phyloP scores from a whole-genome alignment of 1,140 invertebrate species.

The Oncopodura yosiiana region DNA sequence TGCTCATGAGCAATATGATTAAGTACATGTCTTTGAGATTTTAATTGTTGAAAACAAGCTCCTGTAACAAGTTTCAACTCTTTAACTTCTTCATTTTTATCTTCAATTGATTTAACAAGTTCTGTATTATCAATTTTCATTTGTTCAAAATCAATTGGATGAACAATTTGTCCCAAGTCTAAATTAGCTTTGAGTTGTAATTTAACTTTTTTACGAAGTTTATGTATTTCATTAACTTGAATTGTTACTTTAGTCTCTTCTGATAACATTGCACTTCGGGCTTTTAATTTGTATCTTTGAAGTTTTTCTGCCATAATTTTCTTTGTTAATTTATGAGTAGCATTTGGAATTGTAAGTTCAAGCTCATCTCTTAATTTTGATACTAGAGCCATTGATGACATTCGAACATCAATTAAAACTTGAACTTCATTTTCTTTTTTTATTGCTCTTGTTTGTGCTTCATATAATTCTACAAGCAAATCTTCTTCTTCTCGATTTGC shows the following conservation, averaged over 20 bases:
- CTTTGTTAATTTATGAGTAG: slow-evolving; percentile 13
- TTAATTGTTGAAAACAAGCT: slow-evolving; percentile 7
- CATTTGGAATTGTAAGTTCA: neutral
- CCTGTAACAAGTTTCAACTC: neutral
- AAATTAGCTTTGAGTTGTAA: slow-evolving; percentile 8
- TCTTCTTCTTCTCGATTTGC: slow-evolving; percentile 18
- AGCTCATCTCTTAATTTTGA: slow-evolving; percentile 1
- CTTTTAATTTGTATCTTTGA: slow-evolving; percentile 3
- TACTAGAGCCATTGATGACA: slow-evolving; percentile 9
- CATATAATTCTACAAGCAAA: slow-evolving; percentile 8
- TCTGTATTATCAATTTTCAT: slow-evolving; percentile 6
- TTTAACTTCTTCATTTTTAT: no score
- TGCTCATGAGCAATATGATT: neutral
- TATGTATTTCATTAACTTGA: slow-evolving; percentile 5
- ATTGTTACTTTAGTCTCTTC: slow-evolving; percentile 18
- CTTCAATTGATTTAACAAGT: slow-evolving; percentile 1
- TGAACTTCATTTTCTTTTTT: slow-evolving; percentile 20
- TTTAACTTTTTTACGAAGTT: slow-evolving; percentile 7
- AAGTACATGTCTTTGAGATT: slow-evolving; percentile 4
- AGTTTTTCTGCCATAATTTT: slow-evolving; percentile 24
- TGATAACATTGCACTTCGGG: slow-evolving; percentile 7
- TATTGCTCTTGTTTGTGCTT: slow-evolving; percentile 5
- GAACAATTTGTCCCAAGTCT: slow-evolving; percentile 12
- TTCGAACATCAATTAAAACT: slow-evolving; percentile 22
- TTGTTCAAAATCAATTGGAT: slow-evolving; percentile 21